Percentiles rank a stretch among this genome's conserved stretches.
Conservation (phyloP, 2,888 invertebrate species). For the Epinotia brunnichana region DNA sequence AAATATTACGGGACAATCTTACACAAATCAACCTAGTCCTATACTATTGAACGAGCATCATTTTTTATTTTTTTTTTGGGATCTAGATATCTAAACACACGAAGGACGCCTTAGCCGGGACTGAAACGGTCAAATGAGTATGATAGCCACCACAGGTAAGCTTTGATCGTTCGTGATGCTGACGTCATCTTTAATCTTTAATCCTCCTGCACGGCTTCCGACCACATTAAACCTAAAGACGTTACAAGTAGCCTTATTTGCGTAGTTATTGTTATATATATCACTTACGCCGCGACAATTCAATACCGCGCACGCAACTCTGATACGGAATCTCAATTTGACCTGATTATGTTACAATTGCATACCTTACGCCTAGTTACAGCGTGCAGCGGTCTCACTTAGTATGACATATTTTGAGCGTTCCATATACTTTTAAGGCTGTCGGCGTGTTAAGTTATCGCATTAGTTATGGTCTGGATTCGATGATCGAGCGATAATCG, state of each 20-base stretch:
- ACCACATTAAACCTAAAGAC: background rate
- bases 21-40: too few species aligned
- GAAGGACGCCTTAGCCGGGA: too few species aligned
- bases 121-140: too few species aligned
- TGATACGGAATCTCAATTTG: conserved; percentile 31
- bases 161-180: background rate
- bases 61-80: too few species aligned
- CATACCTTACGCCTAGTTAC: background rate
- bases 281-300: background rate
- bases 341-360: conserved; percentile 33
- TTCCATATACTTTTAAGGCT: background rate
- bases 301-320: conserved; percentile 15
- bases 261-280: background rate
- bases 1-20: too few species aligned
- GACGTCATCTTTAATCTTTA: background rate
- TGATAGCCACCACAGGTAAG: background rate
- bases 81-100: too few species aligned
- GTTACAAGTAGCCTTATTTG: background rate
- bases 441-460: too few species aligned
- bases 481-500: background rate
- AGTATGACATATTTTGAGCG: background rate
- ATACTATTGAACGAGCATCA: too few species aligned
- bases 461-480: background rate
- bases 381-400: conserved; percentile 24
- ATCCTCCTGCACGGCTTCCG: background rate